Evolutionary conservation across 2,113 vertebrate species (phyloP).

Genomic region (Chinchilla lanigera): DNA sequence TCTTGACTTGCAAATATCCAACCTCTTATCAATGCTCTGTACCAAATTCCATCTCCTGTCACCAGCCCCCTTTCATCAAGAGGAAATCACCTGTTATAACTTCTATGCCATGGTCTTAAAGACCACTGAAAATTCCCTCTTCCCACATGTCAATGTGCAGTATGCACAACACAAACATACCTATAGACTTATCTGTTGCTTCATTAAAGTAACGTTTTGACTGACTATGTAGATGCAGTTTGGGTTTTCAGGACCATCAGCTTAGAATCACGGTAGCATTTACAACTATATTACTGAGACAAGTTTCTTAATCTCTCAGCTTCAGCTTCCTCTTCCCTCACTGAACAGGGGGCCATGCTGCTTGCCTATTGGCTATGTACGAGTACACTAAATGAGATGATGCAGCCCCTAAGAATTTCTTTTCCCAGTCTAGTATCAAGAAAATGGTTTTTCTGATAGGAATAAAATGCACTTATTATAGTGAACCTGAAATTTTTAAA

Average conservation of each 20-base stretch:
- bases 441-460: constrained; percentile 14
- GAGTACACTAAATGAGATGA: not conserved
- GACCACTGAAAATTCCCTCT: not conserved
- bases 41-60: not conserved
- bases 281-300: not conserved
- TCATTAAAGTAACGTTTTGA: not conserved
- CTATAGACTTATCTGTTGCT: not conserved
- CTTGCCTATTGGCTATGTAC: not conserved
- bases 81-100: not conserved
- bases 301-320: not conserved
- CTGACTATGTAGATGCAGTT: not conserved
- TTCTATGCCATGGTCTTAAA: not conserved
- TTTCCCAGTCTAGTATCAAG: not conserved
- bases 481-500: not conserved
- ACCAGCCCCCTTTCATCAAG: not conserved
- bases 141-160: not conserved
- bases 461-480: not conserved
- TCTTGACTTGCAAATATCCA: not conserved
- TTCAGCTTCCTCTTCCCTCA: not conserved
- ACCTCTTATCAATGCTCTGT: not conserved
- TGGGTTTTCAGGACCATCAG: not conserved
- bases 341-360: not conserved
- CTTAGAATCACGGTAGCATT: not conserved
- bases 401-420: not conserved
- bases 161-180: not conserved